Conservation (phyloP, 2,797 vertebrate species). For the Anas georgica region DNA sequence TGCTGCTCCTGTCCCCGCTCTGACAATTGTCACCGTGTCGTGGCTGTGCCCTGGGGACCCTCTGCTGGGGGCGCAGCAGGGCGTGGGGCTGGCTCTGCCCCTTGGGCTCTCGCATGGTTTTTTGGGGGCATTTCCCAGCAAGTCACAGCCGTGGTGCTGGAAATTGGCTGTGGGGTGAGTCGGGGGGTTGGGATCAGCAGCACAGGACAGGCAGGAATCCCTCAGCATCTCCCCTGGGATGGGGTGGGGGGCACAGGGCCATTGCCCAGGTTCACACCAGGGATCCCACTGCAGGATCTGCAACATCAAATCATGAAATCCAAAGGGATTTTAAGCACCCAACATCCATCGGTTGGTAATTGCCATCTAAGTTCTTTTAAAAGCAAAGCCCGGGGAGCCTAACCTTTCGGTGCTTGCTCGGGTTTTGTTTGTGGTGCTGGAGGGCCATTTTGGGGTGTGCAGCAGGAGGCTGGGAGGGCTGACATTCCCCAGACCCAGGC, state of each 20-base stretch:
- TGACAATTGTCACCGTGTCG: not conserved
- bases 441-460: fast-evolving
- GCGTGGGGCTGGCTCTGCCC: not conserved
- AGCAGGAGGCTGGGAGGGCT: fast-evolving
- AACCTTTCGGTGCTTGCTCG: not conserved
- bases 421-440: not conserved
- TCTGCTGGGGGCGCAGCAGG: not conserved
- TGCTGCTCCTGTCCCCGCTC: not conserved
- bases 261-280: fast-evolving
- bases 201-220: too few relatives aligned
- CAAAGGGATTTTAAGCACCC: not conserved
- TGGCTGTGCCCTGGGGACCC: not conserved
- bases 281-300: not conserved
- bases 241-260: not conserved
- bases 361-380: not conserved
- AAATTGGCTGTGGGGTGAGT: too few relatives aligned
- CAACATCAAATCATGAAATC: fast-evolving
- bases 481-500: not conserved
- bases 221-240: not conserved
- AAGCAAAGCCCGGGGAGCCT: not conserved
- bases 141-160: too few relatives aligned
- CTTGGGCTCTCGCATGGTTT: too few relatives aligned
- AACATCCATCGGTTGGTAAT: not conserved
- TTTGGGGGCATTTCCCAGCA: too few relatives aligned
- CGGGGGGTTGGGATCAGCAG: too few relatives aligned